Conservation (phyloP, 2,888 invertebrate species). For the Chrysolina haemoptera region DNA sequence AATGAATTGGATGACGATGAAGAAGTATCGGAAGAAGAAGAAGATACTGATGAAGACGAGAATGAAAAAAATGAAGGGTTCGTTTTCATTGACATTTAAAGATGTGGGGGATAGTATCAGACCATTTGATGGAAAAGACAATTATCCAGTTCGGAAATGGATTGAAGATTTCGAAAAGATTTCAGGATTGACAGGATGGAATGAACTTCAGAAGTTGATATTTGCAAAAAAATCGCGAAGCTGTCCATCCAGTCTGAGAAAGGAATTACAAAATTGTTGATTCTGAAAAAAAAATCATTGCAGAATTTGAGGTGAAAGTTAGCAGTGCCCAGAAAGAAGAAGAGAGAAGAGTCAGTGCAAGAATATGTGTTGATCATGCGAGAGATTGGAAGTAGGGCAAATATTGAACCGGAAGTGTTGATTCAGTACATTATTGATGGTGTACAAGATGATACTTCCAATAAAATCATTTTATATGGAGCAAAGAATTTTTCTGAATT, state of each 20-base stretch:
- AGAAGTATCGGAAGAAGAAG: too few species aligned
- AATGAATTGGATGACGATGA: too few species aligned
- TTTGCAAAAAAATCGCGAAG: slow-evolving; percentile 59
- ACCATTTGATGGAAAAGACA: slow-evolving; percentile 51
- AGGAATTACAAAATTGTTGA: slow-evolving; percentile 52
- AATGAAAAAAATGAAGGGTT: neutral
- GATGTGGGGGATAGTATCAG: slow-evolving; percentile 55
- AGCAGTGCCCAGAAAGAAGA: slow-evolving; percentile 57
- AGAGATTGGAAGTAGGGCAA: slow-evolving; percentile 62
- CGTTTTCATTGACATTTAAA: slow-evolving; percentile 48
- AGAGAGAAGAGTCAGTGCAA: slow-evolving; percentile 60
- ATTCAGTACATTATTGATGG: slow-evolving; percentile 66
- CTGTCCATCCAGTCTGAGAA: slow-evolving; percentile 54
- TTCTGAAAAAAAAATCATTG: slow-evolving; percentile 48
- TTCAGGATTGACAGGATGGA: slow-evolving; percentile 52
- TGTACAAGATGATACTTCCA: slow-evolving; percentile 54
- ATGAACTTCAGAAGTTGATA: slow-evolving; percentile 54
- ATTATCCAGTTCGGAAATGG: slow-evolving; percentile 54
- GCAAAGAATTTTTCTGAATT: slow-evolving; percentile 41
- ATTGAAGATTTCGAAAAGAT: slow-evolving; percentile 57
- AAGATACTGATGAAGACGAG: too few species aligned
- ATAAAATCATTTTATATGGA: slow-evolving; percentile 54
- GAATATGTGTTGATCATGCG: slow-evolving; percentile 65
- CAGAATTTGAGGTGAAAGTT: slow-evolving; percentile 52
- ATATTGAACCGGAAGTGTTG: slow-evolving; percentile 60